phyloP scores from a whole-genome alignment of 2,888 invertebrate species.

The Tetranychus truncatus region DNA sequence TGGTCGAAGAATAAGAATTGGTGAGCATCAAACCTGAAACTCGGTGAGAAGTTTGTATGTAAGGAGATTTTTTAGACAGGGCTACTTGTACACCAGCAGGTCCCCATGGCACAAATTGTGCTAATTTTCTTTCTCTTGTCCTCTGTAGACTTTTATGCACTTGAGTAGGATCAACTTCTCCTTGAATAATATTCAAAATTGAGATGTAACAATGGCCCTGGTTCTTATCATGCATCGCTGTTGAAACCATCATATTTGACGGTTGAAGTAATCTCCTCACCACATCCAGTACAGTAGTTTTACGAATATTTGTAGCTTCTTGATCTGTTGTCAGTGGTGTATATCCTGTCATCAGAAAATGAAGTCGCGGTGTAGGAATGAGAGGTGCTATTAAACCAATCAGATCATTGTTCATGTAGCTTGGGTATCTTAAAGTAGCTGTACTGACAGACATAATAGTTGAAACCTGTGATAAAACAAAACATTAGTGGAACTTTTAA shows the following conservation, averaged over 20 bases:
- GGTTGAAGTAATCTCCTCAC: conserved; percentile 91
- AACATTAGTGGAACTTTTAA: neutral
- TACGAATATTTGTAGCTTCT: conserved; percentile 48
- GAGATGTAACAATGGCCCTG: conserved; percentile 66
- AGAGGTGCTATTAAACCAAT: conserved; percentile 83
- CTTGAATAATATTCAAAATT: conserved; percentile 76
- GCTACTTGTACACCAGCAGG: conserved; percentile 95
- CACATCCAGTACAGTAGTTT: conserved; percentile 91
- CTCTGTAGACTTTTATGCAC: conserved; percentile 90
- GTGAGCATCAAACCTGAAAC: conserved; percentile 94
- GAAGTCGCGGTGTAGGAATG: conserved; percentile 89
- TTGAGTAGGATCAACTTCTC: conserved; percentile 91
- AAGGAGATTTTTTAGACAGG: conserved; percentile 78
- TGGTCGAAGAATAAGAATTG: conserved; percentile 41
- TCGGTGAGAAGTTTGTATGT: conserved; percentile 77
- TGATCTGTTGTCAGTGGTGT: conserved; percentile 83
- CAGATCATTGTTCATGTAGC: conserved; percentile 95
- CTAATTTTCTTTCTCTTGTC: conserved; percentile 78
- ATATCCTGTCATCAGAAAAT: conserved; percentile 96
- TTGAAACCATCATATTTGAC: conserved; percentile 99
- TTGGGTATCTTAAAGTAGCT: conserved; percentile 81
- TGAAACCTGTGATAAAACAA: conserved; percentile 42
- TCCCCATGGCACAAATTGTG: conserved; percentile 93
- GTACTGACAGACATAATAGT: conserved; percentile 98
- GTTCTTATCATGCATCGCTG: conserved; percentile 59